A percentile compares a stretch with the other conserved stretches of the same genome.
These are phyloP conservation scores for Stegophylla sp. DNA, from an alignment of 2,888 invertebrate species.

Conservation along the genomic window DNA sequence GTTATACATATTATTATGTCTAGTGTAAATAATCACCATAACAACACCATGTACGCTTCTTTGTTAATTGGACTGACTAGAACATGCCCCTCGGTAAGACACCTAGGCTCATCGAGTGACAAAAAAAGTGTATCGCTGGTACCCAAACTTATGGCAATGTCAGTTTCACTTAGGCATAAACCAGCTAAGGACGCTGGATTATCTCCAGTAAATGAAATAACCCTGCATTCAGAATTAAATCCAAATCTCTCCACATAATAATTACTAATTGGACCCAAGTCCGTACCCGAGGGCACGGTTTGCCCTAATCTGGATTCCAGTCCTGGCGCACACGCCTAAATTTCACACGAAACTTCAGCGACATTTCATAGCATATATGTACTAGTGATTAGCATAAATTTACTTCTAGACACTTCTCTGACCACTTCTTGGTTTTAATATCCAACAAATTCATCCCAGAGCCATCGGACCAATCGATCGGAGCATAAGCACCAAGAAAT, in stretches of 20 bases:
- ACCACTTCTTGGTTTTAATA: conserved; percentile 80
- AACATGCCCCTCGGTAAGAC: conserved; percentile 81
- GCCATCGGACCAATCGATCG: conserved; percentile 90
- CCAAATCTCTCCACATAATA: conserved; percentile 89
- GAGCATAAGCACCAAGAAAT: conserved; percentile 84
- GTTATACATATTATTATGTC: background rate
- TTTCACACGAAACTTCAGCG: background rate
- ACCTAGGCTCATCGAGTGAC: conserved; percentile 74
- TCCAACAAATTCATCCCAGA: conserved; percentile 96
- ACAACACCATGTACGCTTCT: conserved; percentile 83
- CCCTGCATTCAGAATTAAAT: conserved; percentile 78
- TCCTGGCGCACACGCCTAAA: conserved; percentile 77
- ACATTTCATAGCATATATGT: conserved; percentile 11
- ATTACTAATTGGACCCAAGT: conserved; percentile 75
- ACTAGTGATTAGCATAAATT: conserved; percentile 59
- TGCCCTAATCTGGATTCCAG: conserved; percentile 77
- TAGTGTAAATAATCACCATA: conserved; percentile 72
- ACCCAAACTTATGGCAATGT: conserved; percentile 87
- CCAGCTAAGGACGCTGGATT: conserved; percentile 88
- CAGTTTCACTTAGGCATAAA: conserved; percentile 79
- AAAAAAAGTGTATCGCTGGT: conserved; percentile 93
- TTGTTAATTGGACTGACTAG: conserved; percentile 83
- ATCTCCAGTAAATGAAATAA: conserved; percentile 93
- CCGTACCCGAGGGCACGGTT: conserved; percentile 75
- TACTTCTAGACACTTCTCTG: conserved; percentile 75